phyloP scores from a whole-genome alignment of 2,797 vertebrate species.

The Sphaeramia orbicularis region DNA sequence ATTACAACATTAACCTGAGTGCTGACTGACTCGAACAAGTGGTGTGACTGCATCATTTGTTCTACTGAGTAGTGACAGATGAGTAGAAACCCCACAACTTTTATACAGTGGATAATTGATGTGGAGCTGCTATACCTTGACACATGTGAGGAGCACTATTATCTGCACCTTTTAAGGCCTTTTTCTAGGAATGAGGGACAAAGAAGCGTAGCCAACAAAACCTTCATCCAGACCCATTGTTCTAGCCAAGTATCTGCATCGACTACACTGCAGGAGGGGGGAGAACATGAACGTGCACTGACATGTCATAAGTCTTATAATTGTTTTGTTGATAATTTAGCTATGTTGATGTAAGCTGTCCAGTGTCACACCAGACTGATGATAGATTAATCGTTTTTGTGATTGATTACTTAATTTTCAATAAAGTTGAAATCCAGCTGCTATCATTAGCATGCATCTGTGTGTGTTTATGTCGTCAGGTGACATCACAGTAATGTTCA shows the following conservation, averaged over 20 bases:
- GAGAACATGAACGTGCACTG: too few species aligned
- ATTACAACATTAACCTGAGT: slow-evolving; percentile 84
- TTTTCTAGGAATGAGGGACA: neutral
- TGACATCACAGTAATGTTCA: too few species aligned
- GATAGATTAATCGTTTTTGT: too few species aligned
- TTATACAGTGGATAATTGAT: neutral
- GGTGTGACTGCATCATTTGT: slow-evolving; percentile 60
- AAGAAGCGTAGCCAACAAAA: neutral
- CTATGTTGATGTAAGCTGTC: too few species aligned
- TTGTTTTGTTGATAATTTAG: too few species aligned
- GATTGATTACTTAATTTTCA: too few species aligned
- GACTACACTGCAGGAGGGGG: too few species aligned
- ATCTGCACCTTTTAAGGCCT: neutral
- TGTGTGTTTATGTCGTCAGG: too few species aligned
- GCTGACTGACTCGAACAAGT: slow-evolving; percentile 85
- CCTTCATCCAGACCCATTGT: neutral
- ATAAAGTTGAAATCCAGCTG: too few species aligned
- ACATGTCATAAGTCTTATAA: too few species aligned
- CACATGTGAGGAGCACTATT: neutral
- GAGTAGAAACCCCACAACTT: slow-evolving; percentile 18
- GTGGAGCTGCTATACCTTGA: neutral
- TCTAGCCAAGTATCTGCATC: neutral
- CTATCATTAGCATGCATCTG: too few species aligned
- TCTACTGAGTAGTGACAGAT: slow-evolving; percentile 34
- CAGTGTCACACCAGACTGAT: too few species aligned